These are phyloP conservation scores for Porites australiensis DNA, from an alignment of 64 coral and sea anemone species.

Conservation along the genomic window DNA sequence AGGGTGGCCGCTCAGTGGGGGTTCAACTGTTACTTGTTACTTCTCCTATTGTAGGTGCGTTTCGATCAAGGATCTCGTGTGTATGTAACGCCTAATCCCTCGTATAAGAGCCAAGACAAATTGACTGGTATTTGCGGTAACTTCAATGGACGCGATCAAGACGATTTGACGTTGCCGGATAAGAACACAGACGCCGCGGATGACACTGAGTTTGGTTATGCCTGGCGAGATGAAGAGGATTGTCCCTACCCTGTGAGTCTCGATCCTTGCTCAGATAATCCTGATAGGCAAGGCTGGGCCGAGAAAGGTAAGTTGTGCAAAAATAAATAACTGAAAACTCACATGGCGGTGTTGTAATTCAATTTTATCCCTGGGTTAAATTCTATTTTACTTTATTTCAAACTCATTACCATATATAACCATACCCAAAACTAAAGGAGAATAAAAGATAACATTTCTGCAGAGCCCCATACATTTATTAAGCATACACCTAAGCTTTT, in stretches of 20 bases:
- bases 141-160: conserved; percentile 78
- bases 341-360: too few relatives aligned
- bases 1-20: background rate
- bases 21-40: background rate
- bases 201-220: conserved; percentile 82
- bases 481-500: too few relatives aligned
- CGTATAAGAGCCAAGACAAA: conserved; percentile 15
- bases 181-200: conserved; percentile 58
- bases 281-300: conserved; percentile 82
- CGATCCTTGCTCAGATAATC: conserved; percentile 68
- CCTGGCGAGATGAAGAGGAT: conserved; percentile 74
- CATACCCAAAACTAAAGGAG: too few relatives aligned
- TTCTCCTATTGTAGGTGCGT: conserved; percentile 57
- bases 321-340: too few relatives aligned
- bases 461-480: too few relatives aligned
- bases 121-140: conserved; percentile 93
- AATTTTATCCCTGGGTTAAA: too few relatives aligned
- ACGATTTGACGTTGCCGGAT: conserved; percentile 65
- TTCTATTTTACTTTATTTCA: background rate
- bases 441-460: too few relatives aligned
- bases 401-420: too few relatives aligned
- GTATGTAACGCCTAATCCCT: conserved; percentile 79
- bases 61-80: conserved; percentile 92
- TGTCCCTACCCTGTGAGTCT: conserved; percentile 62
- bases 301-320: conserved; percentile 69